phyloP scores from a whole-genome alignment of 2,888 invertebrate genomes.

The Norana najaformis region DNA sequence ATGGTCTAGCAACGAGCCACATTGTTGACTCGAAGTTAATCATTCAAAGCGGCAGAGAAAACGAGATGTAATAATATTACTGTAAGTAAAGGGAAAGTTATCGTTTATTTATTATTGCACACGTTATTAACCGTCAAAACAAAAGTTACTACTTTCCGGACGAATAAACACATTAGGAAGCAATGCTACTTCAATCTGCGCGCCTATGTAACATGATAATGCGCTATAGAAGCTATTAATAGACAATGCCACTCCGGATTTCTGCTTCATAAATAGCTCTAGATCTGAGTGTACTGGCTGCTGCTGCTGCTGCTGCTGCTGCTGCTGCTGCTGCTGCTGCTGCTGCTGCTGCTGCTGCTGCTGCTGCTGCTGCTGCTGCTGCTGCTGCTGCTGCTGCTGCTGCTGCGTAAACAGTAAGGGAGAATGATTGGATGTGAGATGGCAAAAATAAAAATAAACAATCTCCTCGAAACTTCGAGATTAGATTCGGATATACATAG shows the following conservation, averaged over 20 bases:
- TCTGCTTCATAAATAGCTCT: neutral
- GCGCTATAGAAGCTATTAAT: neutral
- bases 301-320: neutral
- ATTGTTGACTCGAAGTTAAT: no score
- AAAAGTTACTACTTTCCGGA: neutral
- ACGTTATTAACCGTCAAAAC: neutral
- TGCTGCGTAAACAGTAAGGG: neutral
- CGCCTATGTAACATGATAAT: neutral
- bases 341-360: neutral
- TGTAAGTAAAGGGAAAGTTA: no score
- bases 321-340: neutral
- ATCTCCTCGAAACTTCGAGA: neutral
- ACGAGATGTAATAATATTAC: no score
- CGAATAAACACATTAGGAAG: neutral
- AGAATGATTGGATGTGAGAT: neutral
- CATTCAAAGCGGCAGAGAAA: no score
- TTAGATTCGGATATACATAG: neutral
- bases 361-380: no score
- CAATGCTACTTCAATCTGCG: neutral
- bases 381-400: neutral
- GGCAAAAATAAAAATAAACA: neutral
- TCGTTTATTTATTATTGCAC: neutral
- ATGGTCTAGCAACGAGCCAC: no score
- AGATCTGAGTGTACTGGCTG: neutral
- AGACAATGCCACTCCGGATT: neutral